phyloP scores from a whole-genome alignment of 2,113 vertebrate genomes.

The Sporophila hypoxantha region DNA sequence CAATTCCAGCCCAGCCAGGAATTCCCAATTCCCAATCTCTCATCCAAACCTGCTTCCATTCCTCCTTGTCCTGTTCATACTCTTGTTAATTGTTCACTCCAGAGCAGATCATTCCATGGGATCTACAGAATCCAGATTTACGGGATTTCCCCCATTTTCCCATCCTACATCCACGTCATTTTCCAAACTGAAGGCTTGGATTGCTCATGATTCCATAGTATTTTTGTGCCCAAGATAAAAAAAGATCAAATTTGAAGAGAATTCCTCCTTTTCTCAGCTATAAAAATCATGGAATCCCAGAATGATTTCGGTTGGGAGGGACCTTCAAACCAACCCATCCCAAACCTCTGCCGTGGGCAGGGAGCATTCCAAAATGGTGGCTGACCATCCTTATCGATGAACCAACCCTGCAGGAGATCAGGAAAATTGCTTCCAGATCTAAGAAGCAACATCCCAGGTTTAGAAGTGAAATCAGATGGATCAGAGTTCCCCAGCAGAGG shows the following conservation, averaged over 20 bases:
- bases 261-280: neutral
- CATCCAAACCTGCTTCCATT: neutral
- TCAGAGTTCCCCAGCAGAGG: neutral
- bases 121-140: neutral
- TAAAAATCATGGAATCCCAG: neutral
- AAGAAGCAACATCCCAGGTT: too few relatives aligned
- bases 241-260: neutral
- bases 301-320: neutral
- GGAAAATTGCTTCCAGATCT: neutral
- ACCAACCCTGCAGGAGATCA: neutral
- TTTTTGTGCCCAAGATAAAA: neutral
- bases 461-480: neutral
- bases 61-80: neutral
- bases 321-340: neutral
- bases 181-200: accelerated
- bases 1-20: neutral
- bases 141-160: neutral
- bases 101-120: neutral
- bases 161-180: neutral
- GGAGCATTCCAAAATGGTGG: neutral
- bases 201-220: neutral
- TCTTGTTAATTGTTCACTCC: neutral
- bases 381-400: neutral
- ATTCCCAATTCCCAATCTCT: neutral
- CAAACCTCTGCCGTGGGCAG: neutral